Percentiles rank a stretch among this genome's conserved stretches.
These are phyloP conservation scores for Papilio polyxenes DNA, from an alignment of 1,140 invertebrate species.

Conservation along the genomic window DNA sequence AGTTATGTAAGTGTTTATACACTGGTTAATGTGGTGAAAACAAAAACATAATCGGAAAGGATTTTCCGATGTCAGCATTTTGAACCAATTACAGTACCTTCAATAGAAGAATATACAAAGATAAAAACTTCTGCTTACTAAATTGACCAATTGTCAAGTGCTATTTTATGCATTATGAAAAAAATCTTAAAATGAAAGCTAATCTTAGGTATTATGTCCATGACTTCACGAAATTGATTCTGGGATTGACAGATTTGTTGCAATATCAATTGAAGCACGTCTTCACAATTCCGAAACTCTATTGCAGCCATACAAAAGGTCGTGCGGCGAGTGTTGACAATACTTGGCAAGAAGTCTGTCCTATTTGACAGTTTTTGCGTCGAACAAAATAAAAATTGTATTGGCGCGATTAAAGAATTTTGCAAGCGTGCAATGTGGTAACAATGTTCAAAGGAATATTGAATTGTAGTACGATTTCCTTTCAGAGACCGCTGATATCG, in stretches of 20 bases:
- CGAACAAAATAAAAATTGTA: conserved; percentile 26
- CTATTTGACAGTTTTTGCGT: conserved; percentile 10
- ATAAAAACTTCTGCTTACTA: background rate
- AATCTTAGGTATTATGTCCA: conserved; percentile 10
- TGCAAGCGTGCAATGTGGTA: conserved; percentile 32
- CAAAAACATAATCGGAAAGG: background rate
- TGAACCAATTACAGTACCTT: background rate
- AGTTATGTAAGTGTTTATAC: too few relatives aligned
- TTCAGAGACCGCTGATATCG: conserved; percentile 42
- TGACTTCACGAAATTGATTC: conserved; percentile 5
- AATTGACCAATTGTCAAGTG: background rate
- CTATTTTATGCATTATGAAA: background rate
- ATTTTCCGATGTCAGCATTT: background rate
- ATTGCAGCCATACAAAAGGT: conserved; percentile 18
- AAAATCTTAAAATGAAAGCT: background rate
- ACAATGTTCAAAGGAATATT: conserved; percentile 23
- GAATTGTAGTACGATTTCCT: conserved; percentile 43
- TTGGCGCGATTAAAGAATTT: conserved; percentile 25
- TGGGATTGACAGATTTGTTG: conserved; percentile 7
- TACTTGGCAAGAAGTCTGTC: conserved; percentile 6
- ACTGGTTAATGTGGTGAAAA: too few relatives aligned
- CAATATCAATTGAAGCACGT: conserved; percentile 24
- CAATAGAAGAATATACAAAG: background rate
- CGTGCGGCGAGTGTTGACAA: conserved; percentile 10
- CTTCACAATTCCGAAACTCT: conserved; percentile 21